Conservation (phyloP, 2,113 vertebrate species). For the Halichoeres trimaculatus region DNA sequence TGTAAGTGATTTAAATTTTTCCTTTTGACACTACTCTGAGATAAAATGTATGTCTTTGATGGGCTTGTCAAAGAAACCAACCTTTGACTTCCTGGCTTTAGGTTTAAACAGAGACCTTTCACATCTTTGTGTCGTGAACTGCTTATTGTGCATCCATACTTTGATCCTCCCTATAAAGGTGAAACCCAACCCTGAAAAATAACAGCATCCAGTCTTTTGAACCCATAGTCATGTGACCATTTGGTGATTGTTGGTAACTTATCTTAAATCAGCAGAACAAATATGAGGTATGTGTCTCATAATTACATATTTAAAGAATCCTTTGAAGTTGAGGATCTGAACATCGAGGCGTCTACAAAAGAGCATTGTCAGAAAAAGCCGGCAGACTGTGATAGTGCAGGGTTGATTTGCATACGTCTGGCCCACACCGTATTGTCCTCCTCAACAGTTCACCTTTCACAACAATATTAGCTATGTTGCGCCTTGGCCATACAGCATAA, state of each 20-base stretch:
- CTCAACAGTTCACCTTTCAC: constrained; percentile 60
- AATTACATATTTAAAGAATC: neutral
- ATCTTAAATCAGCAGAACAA: neutral
- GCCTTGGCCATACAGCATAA: constrained; percentile 52
- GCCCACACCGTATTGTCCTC: constrained; percentile 42
- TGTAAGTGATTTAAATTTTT: too few species aligned
- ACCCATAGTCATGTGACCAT: neutral
- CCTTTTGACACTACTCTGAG: too few species aligned
- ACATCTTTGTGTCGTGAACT: neutral
- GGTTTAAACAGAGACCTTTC: neutral
- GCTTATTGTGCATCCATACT: constrained; percentile 4
- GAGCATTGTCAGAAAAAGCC: constrained; percentile 14
- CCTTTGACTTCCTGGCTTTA: neutral
- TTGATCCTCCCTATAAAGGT: neutral
- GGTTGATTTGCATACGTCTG: constrained; percentile 44
- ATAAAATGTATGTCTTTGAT: neutral
- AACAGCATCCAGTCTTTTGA: neutral
- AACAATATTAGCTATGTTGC: constrained; percentile 68
- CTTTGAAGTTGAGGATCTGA: neutral
- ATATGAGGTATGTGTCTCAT: neutral
- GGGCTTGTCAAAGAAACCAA: neutral
- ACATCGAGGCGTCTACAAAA: neutral
- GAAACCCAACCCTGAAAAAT: constrained; percentile 9
- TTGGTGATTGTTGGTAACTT: neutral
- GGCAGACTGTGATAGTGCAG: constrained; percentile 3